Conservation (phyloP, 2,888 invertebrate species). For the Orthosia incerta region DNA sequence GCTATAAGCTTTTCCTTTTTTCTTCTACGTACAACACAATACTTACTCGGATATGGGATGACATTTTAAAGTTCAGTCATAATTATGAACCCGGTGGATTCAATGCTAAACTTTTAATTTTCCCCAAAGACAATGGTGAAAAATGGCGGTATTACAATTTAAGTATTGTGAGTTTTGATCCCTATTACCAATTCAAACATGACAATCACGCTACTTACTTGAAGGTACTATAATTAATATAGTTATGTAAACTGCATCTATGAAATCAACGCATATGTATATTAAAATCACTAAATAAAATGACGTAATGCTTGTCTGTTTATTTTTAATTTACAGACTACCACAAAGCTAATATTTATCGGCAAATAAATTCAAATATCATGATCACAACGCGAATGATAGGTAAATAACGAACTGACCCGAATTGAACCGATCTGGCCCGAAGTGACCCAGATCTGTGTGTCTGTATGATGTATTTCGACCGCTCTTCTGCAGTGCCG, state of each 20-base stretch:
- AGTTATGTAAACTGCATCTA: too few relatives aligned
- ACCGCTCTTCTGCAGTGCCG: constrained; percentile 45
- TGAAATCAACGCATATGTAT: too few relatives aligned
- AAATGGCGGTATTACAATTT: too few relatives aligned
- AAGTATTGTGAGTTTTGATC: too few relatives aligned
- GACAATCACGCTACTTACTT: too few relatives aligned
- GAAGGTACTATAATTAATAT: too few relatives aligned
- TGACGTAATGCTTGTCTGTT: not conserved
- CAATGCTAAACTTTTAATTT: not conserved
- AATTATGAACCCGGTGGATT: not conserved
- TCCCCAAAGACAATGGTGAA: too few relatives aligned
- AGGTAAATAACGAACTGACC: constrained; percentile 57
- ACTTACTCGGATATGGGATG: not conserved
- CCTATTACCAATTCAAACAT: too few relatives aligned
- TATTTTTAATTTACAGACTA: constrained; percentile 4
- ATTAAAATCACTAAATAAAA: not conserved
- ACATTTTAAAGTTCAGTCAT: not conserved
- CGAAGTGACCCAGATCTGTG: constrained; percentile 59
- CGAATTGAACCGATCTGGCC: constrained; percentile 25
- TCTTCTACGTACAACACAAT: not conserved
- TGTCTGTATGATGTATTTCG: constrained; percentile 54
- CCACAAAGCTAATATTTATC: not conserved
- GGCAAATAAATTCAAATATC: constrained; percentile 16
- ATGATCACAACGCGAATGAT: constrained; percentile 51
- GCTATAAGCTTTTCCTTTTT: too few relatives aligned